Evolutionary conservation across 2,113 vertebrate genomes (phyloP), one percentile per base, ranked within the genome.

Genomic region (Tachycineta bicolor): DNA sequence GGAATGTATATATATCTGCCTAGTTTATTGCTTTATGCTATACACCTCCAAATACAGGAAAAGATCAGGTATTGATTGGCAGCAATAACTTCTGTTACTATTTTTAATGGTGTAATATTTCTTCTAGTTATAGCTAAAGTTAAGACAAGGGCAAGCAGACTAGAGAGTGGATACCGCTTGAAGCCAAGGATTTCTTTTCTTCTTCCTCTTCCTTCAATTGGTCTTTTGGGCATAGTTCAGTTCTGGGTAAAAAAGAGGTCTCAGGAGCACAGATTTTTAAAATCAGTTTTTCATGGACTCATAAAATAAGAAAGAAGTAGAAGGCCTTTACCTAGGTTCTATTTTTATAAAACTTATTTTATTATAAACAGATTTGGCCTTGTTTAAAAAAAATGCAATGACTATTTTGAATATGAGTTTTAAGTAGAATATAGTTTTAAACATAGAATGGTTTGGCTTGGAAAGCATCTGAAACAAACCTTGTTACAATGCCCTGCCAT

Each of bases 101-200:
- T 81, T 91, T 84, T 81, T 94, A 89, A 96, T 75, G 69, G 47
- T 75, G 47, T 6, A 47, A 67, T 93, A 63, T 93, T 89, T 95
- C 83, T 91, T 74, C 44, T 65, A 65, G 76, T 83, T 91, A 77
- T 89, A 81, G 59, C 74, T 91, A 70, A 92, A 95, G 63, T 70
- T 94, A 81, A 83, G 29, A 55, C 43, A 95, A 94, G 87, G 73
- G 23, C 60, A 91, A 81, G 18, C 9, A 58, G 60, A 26, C 29
- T 74, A 87, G 50, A 59, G 7, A 23, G 12, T 65, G 5, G 5
- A 23, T 55, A 10, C 5, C 74, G 7, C 14, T 70, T 90, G 69
- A 86, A 92, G 12, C 4, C 37, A 69, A 83, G 8, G 29, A 64
- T 21, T 63, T 75, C 3, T 84, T 71, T 58, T 68, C 53, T 43